Base-by-base conservation (phyloP, 2,113 vertebrate genomes). In the Chloebia gouldiae region DNA sequence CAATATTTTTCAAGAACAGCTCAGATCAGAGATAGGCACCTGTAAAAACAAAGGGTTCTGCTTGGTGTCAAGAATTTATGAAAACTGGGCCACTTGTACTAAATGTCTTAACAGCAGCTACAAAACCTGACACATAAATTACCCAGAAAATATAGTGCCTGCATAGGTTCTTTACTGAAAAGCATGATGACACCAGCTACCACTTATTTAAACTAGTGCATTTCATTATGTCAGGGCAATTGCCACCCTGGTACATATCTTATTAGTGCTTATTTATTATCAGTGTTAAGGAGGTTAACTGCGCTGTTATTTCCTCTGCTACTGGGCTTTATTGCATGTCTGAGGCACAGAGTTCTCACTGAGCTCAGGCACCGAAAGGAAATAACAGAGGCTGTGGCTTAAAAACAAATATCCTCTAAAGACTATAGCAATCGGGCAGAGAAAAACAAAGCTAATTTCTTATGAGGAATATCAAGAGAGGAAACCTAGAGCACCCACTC, bases 251-350 rank as follows among this genome's bases (percentile, higher is more conserved):
- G 88, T 96, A 96, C 96, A 68, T 96, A 94, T 96, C 96, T 95
- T 96, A 97, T 97, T 98, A 97, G 93, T 2, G 16, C 91, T 97
- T 97, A 98, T 98, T 98, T 98, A 98, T 98, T 96, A 93, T 95
- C 97, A 81, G 42, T 95, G 96, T 93, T 98, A 97, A 97, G 78
- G 83, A 98, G 97, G 97, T 98, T 98, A 98, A 97, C 73, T 77
- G 84, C 91, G 20, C 96, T 95, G 94, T 95, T 97, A 97, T 98
- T 98, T 97, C 97, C 95, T 97, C 86, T 96, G 96, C 96, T 97
- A 88, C 96, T 93, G 94, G 95, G 90, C 93, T 97, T 98, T 95
- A 96, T 93, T 92, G 85, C 68, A 23, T 63, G 78, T 94, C 95
- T 95, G 75, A 75, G 65, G 72, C 64, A 94, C 60, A 81, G 83